A percentile compares a stretch with the other conserved stretches of the same genome.
phyloP scores from a whole-genome alignment of 2,113 vertebrate genomes.

The Tichodroma muraria region DNA sequence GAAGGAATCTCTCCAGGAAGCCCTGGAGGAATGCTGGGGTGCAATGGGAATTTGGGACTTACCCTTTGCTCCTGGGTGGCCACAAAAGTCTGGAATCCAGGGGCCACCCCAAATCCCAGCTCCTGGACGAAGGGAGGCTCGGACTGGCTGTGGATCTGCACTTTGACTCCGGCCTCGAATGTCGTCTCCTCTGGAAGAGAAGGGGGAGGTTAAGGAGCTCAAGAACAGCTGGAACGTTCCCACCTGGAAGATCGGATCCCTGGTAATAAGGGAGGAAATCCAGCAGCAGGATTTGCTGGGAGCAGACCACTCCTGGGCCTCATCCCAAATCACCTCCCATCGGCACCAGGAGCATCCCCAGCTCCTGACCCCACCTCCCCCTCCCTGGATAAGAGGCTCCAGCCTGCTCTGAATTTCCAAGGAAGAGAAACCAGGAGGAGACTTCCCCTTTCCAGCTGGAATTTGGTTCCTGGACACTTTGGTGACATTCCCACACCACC shows the following conservation, averaged over 20 bases:
- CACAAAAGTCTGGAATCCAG: conserved; percentile 98
- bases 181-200: conserved; percentile 89
- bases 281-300: not conserved
- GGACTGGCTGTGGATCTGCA: conserved; percentile 97
- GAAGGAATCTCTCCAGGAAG: not conserved
- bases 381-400: not conserved
- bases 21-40: rapidly evolving
- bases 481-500: not conserved
- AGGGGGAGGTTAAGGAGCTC: not conserved
- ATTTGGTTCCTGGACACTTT: not conserved
- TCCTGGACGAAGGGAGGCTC: conserved; percentile 97
- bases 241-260: not conserved
- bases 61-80: conserved; percentile 98
- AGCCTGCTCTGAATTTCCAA: not conserved
- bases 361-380: not conserved
- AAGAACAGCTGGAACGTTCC: not conserved
- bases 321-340: not conserved
- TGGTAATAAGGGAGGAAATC: not conserved
- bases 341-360: not conserved
- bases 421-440: not conserved
- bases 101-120: conserved; percentile 95
- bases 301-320: not conserved
- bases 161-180: conserved; percentile 94
- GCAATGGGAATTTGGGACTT: conserved; percentile 31
- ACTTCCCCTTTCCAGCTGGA: not conserved